Base-by-base conservation (phyloP, 2,888 invertebrate genomes). In the Morpho deidamia region DNA sequence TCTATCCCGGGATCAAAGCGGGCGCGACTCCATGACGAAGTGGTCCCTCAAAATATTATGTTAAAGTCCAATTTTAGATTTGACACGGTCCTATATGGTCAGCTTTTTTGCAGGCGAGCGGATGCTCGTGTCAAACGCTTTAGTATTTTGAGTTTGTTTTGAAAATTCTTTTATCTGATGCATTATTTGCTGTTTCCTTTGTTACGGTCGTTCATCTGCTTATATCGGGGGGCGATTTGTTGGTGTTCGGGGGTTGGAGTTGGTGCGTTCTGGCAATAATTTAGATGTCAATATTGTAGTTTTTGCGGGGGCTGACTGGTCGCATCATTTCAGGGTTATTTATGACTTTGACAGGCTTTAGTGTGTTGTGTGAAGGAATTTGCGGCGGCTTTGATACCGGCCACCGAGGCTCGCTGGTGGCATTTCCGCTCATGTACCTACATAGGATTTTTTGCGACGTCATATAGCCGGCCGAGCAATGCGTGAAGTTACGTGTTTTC, bases 121-220 rank as follows among this genome's bases (percentile, higher is more conserved):
- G 90, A 90, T 90, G 90, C 89, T 86, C 88, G 87, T 87, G 90
- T 89, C 90, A 88, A 90, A 84, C 86, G 88, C 86, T 86, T 88
- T 83, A 85, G 85, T 88, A 88, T 87, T 86, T 87, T 85, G 88
- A 89, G 87, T 89, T 90, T 90, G 90, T 89, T 89, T 90, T 89
- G 88, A 90, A 90, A 88, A 89, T 84, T 89, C 89, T 89, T 90
- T 90, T 90, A 88, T 90, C 82, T 86, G 87, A 83, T 85, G 80
- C 84, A 86, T 89, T 80, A 77, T 81, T 89, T 80, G 83, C 75
- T 83, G 81, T 83, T 76, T 74, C 77, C 76, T 83, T 88, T 89
- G 87, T 87, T 77, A 71, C 68, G 63, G 65, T 69, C 72, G 77
- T 78, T 86, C 87, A 86, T 87, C 85, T 86, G 86, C 78, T 76